phyloP scores from a whole-genome alignment of 2,888 invertebrate species.

The Napeogenes inachia region DNA sequence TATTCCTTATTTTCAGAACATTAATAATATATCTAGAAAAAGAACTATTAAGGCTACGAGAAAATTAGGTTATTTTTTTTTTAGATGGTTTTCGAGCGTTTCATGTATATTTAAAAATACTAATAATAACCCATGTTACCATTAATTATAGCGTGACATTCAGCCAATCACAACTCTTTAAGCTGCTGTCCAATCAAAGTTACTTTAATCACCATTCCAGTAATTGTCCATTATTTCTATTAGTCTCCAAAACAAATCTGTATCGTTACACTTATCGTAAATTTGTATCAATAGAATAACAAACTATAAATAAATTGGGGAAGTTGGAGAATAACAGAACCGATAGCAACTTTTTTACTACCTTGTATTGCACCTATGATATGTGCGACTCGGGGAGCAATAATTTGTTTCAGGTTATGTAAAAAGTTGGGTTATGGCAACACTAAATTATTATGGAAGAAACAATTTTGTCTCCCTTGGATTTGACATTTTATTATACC shows the following conservation, averaged over 20 bases:
- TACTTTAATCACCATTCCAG: neutral
- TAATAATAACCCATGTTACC: no score
- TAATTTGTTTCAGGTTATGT: constrained; percentile 73
- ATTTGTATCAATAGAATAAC: constrained; percentile 41
- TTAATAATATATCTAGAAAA: no score
- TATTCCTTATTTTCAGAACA: neutral
- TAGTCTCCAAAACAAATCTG: neutral
- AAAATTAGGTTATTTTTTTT: no score
- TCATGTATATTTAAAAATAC: no score
- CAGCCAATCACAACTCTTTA: no score
- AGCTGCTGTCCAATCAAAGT: no score
- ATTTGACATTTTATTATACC: constrained; percentile 30
- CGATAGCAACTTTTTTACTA: constrained; percentile 64
- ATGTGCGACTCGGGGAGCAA: constrained; percentile 56
- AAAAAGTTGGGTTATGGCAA: constrained; percentile 63
- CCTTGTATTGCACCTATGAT: constrained; percentile 74
- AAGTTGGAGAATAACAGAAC: constrained; percentile 58
- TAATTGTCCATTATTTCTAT: neutral
- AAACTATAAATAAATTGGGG: constrained; percentile 55
- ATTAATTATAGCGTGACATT: no score
- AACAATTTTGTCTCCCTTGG: constrained; percentile 46
- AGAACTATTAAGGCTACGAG: no score
- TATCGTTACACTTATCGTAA: constrained; percentile 13
- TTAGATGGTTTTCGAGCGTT: no score
- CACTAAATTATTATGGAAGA: constrained; percentile 56